These are phyloP conservation scores for Formica exsecta DNA, from an alignment of 1,140 invertebrate species.

Conservation along the genomic window DNA sequence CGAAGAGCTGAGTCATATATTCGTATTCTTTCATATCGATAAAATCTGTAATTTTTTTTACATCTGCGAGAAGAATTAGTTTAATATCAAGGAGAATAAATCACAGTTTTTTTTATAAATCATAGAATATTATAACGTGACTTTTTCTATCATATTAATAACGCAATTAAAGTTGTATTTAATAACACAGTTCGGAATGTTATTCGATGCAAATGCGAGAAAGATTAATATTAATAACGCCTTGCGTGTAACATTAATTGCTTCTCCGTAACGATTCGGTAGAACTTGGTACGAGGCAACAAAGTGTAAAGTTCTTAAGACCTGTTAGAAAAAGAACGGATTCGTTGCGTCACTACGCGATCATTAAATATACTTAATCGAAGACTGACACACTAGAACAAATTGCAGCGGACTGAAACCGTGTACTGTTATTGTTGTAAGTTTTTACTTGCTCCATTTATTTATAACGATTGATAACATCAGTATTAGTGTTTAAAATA, in stretches of 20 bases:
- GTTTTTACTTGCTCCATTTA: not conserved
- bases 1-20: not conserved
- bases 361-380: constrained; percentile 25
- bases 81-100: not conserved
- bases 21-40: not conserved
- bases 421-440: not conserved
- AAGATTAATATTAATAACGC: constrained; percentile 13
- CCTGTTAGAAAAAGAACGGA: constrained; percentile 36
- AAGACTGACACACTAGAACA: not conserved
- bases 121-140: not conserved
- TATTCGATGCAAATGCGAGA: not conserved
- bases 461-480: not conserved
- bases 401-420: not conserved
- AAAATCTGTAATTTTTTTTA: not conserved
- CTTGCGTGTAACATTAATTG: constrained; percentile 32
- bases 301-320: constrained; percentile 21
- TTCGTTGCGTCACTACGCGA: constrained; percentile 14
- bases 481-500: not conserved
- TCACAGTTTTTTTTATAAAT: not conserved
- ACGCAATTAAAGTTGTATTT: not conserved
- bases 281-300: not conserved
- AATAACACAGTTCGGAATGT: constrained; percentile 13
- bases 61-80: not conserved
- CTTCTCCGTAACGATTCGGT: not conserved
- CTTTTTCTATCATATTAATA: too few relatives aligned